phyloP scores from a whole-genome alignment of 1,140 invertebrate genomes.

The Drosophila oshimai region DNA sequence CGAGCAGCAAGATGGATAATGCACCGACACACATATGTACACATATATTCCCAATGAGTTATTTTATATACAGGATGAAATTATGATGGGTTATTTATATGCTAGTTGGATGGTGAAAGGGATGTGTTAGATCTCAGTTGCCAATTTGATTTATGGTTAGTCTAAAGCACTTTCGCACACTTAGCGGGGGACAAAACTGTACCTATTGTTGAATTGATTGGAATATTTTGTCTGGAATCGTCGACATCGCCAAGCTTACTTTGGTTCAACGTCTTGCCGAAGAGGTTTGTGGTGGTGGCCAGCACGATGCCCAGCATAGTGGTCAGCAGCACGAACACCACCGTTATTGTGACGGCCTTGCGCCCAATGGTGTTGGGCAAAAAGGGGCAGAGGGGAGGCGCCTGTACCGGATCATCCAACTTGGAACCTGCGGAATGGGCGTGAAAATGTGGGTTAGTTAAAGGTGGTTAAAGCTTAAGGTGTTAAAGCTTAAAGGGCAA shows the following conservation, averaged over 20 bases:
- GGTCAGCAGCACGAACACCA: conserved; percentile 47
- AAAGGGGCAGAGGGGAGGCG: conserved; percentile 49
- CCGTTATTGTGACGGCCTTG: conserved; percentile 60
- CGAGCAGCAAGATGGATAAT: neutral
- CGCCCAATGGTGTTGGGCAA: conserved; percentile 53
- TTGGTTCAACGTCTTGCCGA: conserved; percentile 63
- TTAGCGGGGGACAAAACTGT: conserved; percentile 63
- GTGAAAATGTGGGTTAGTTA: neutral
- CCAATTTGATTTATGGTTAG: conserved; percentile 22
- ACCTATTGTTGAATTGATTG: conserved; percentile 83
- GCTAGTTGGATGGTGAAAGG: neutral
- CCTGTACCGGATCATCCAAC: conserved; percentile 24
- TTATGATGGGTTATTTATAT: conserved; percentile 16
- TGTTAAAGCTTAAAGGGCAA: too few species aligned
- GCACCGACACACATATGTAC: neutral
- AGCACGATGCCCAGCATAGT: conserved; percentile 45
- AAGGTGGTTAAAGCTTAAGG: neutral
- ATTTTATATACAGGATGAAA: conserved; percentile 19
- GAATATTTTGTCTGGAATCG: conserved; percentile 81
- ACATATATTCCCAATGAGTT: neutral
- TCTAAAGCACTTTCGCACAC: conserved; percentile 30
- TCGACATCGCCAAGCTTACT: conserved; percentile 82
- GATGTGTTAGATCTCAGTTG: conserved; percentile 11
- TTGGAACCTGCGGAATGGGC: conserved; percentile 35
- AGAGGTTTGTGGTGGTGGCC: conserved; percentile 58